phyloP scores from a whole-genome alignment of 2,797 vertebrate genomes.

The Lateolabrax maculatus region DNA sequence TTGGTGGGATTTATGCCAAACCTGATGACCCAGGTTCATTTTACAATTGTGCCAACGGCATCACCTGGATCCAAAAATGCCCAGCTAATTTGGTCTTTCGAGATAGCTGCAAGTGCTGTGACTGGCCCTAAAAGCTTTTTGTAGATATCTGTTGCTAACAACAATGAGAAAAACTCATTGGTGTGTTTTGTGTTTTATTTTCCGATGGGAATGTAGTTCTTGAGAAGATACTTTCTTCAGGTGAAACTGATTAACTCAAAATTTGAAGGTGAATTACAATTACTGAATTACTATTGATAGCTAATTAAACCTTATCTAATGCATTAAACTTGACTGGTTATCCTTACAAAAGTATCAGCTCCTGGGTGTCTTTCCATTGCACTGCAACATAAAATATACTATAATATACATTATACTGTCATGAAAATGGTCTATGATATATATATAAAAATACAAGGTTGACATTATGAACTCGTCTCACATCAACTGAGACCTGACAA shows the following conservation, averaged over 20 bases:
- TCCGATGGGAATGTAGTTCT: neutral
- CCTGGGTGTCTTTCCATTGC: neutral
- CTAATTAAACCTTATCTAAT: neutral
- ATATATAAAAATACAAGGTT: too few species aligned
- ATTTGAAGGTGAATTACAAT: neutral
- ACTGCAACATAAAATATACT: neutral
- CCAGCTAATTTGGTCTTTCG: constrained; percentile 61
- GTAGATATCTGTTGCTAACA: neutral
- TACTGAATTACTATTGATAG: neutral
- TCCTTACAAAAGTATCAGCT: neutral
- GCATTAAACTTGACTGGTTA: neutral
- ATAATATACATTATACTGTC: neutral
- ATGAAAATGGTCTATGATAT: too few species aligned
- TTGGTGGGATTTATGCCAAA: constrained; percentile 65
- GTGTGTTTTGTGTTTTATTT: neutral
- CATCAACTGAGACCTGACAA: neutral
- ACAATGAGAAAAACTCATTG: neutral
- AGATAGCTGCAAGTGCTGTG: constrained; percentile 76
- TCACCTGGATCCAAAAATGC: constrained; percentile 62
- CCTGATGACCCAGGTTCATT: constrained; percentile 52
- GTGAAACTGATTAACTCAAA: neutral
- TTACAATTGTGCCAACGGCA: constrained; percentile 70
- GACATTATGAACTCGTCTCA: neutral
- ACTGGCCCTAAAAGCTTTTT: constrained; percentile 41
- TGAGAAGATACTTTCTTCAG: neutral